A percentile compares a stretch with the other conserved stretches of the same genome.
These are phyloP conservation scores for Aphaenogaster ashmeadi DNA, from an alignment of 1,140 invertebrate genomes.

Conservation along the genomic window DNA sequence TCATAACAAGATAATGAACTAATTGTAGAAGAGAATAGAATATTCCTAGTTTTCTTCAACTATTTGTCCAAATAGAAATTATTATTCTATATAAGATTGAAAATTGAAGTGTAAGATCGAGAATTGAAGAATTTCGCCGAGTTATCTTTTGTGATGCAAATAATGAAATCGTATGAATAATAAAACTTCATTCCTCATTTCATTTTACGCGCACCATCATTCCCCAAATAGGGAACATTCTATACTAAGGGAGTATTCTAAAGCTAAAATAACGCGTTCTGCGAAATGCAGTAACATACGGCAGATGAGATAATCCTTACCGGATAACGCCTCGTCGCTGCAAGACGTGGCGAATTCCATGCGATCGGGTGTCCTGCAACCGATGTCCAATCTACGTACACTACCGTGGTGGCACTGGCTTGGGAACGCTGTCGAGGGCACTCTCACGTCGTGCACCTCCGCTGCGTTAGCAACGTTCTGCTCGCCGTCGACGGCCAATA, in stretches of 20 bases:
- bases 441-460: slow-evolving; percentile 75
- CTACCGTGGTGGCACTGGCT: slow-evolving; percentile 80
- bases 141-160: not conserved
- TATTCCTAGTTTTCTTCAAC: not conserved
- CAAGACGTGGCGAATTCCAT: slow-evolving; percentile 85
- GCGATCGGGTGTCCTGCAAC: slow-evolving; percentile 83
- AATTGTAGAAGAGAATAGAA: not conserved
- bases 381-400: slow-evolving; percentile 82
- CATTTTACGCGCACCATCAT: slow-evolving; percentile 1
- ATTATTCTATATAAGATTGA: not conserved
- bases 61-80: not conserved
- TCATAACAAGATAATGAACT: not conserved
- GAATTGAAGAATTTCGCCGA: not conserved
- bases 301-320: slow-evolving; percentile 73
- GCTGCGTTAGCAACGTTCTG: slow-evolving; percentile 78
- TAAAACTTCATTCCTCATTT: not conserved
- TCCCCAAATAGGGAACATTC: too few relatives aligned
- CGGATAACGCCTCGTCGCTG: slow-evolving; percentile 82
- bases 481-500: slow-evolving; percentile 64
- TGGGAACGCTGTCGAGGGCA: slow-evolving; percentile 76
- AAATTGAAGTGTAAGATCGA: not conserved
- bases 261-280: not conserved
- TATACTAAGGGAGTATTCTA: not conserved
- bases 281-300: not conserved
- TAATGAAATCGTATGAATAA: not conserved